These are phyloP conservation scores for Philereme vetulata DNA, from an alignment of 2,888 invertebrate species.

Conservation along the genomic window DNA sequence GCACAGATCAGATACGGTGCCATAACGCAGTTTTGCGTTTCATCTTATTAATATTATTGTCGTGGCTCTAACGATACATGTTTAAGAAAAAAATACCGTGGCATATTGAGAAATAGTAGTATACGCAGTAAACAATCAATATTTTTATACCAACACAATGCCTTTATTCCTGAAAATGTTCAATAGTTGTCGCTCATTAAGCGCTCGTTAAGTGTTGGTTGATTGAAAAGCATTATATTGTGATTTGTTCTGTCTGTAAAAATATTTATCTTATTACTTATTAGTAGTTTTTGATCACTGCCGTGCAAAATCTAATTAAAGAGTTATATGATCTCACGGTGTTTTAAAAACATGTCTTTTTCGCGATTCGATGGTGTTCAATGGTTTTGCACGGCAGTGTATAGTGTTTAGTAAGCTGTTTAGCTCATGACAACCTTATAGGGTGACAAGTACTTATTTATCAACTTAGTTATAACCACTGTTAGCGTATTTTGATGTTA, in stretches of 20 bases:
- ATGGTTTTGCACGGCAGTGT: conserved; percentile 34
- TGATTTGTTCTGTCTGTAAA: conserved; percentile 30
- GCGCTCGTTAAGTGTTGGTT: not conserved
- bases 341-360: conserved; percentile 32
- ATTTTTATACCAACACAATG: conserved; percentile 14
- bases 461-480: conserved; percentile 31
- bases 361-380: conserved; percentile 26
- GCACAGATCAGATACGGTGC: conserved; percentile 21
- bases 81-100: not conserved
- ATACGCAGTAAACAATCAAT: conserved; percentile 4
- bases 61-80: not conserved
- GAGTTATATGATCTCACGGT: conserved; percentile 34
- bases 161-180: not conserved
- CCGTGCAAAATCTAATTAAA: conserved; percentile 29
- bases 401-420: conserved; percentile 17
- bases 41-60: conserved; percentile 6
- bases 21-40: conserved; percentile 22
- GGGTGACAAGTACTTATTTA: conserved; percentile 48
- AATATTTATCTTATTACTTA: conserved; percentile 25
- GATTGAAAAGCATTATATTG: conserved; percentile 17
- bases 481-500: conserved; percentile 32
- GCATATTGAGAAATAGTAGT: not conserved
- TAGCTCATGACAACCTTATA: conserved; percentile 46
- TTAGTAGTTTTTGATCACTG: conserved; percentile 28
- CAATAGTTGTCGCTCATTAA: not conserved